phyloP scores from a whole-genome alignment of 2,113 vertebrate species.

The Onychostruthus taczanowskii region DNA sequence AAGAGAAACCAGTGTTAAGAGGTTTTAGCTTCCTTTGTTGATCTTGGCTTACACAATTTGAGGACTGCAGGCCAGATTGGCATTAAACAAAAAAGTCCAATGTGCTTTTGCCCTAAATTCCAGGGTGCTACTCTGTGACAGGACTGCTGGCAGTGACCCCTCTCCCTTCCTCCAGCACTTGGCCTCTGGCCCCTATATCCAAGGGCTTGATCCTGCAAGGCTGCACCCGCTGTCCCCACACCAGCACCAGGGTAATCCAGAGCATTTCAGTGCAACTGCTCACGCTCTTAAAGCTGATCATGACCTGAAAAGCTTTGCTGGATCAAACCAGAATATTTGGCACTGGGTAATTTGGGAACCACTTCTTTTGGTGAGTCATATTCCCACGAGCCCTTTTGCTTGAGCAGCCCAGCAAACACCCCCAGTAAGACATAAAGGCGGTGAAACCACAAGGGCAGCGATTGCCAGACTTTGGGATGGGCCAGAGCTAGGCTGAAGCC shows the following conservation, averaged over 20 bases:
- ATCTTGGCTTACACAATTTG: background rate
- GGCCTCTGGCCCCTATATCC: background rate
- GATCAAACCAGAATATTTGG: slow-evolving; percentile 21
- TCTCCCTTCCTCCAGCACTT: background rate
- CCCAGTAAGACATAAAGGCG: background rate
- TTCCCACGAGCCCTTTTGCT: background rate
- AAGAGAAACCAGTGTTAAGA: background rate
- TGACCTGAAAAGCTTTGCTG: slow-evolving; percentile 33
- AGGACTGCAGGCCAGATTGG: background rate
- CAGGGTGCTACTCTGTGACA: background rate
- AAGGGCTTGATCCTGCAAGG: background rate
- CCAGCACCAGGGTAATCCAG: background rate
- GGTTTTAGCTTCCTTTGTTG: slow-evolving; percentile 9
- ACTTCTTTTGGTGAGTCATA: background rate
- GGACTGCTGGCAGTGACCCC: background rate
- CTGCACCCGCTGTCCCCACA: background rate
- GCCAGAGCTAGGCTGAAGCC: background rate
- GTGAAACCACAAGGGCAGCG: background rate
- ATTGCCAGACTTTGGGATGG: background rate
- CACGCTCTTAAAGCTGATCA: background rate
- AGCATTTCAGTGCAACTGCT: background rate
- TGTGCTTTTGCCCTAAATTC: background rate
- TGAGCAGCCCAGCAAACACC: background rate
- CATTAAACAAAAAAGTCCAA: background rate
- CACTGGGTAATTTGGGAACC: background rate